These are phyloP conservation scores for Echinops telfairi DNA, from an alignment of 2,113 vertebrate species.

Conservation along the genomic window DNA sequence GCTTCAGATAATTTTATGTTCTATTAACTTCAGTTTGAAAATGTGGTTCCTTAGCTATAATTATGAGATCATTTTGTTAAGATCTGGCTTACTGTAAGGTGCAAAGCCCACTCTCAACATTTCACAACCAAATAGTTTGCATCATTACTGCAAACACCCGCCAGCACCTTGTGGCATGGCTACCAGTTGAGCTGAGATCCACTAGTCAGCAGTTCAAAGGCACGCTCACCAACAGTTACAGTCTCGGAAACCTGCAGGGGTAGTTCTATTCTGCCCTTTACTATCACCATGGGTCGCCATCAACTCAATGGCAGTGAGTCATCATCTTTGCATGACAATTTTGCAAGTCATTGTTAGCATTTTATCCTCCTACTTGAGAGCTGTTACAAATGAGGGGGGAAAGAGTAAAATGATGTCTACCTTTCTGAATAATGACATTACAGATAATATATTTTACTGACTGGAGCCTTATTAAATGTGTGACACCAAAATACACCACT, in stretches of 20 bases:
- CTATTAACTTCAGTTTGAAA: slow-evolving; percentile 39
- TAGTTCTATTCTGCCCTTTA: no score
- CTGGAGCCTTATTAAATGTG: not conserved
- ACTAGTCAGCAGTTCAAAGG: no score
- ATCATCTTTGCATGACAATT: not conserved
- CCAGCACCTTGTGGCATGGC: not conserved
- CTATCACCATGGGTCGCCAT: no score
- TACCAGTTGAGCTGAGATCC: no score
- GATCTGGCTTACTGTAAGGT: not conserved
- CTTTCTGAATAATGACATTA: slow-evolving; percentile 45
- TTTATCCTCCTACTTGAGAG: slow-evolving; percentile 42
- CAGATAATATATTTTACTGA: slow-evolving; percentile 1
- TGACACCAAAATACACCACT: not conserved
- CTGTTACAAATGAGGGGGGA: not conserved
- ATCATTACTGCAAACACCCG: not conserved
- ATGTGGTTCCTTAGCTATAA: slow-evolving; percentile 37
- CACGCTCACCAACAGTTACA: no score
- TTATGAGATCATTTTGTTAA: not conserved
- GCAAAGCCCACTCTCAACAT: slow-evolving; percentile 50
- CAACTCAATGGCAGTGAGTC: no score
- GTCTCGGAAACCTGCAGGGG: no score
- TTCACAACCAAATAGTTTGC: slow-evolving; percentile 45
- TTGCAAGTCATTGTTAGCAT: not conserved
- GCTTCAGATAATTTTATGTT: not conserved
- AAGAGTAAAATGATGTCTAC: slow-evolving; percentile 13